phyloP scores from a whole-genome alignment of 1,140 invertebrate species.

The Trinorchestia longiramus region DNA sequence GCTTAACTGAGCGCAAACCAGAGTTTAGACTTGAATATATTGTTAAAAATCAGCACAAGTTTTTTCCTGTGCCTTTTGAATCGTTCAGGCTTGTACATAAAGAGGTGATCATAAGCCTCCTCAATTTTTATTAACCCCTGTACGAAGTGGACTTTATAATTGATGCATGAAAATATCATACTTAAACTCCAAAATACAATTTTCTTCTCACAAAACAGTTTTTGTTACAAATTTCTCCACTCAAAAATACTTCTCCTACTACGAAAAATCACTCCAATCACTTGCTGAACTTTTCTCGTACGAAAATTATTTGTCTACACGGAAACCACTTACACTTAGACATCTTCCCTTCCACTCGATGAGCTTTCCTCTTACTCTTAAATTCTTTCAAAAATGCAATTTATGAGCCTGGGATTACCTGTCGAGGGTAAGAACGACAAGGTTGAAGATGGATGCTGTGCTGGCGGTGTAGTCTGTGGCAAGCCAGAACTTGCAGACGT shows the following conservation, averaged over 20 bases:
- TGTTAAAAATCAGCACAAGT: too few relatives aligned
- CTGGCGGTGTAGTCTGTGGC: conserved; percentile 77
- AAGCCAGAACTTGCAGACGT: conserved; percentile 74
- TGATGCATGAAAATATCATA: too few relatives aligned
- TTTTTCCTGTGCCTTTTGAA: too few relatives aligned
- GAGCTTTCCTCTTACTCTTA: background rate
- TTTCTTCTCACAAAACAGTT: background rate
- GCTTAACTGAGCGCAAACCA: too few relatives aligned
- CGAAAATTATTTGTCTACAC: background rate
- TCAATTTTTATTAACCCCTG: too few relatives aligned
- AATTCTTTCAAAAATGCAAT: background rate
- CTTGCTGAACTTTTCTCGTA: background rate
- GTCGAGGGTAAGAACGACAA: conserved; percentile 73
- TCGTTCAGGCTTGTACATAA: too few relatives aligned
- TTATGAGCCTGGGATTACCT: conserved; percentile 61
- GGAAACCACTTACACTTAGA: background rate
- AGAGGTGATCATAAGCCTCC: too few relatives aligned
- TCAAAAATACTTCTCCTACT: background rate
- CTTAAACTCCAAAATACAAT: background rate
- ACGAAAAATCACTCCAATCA: too few relatives aligned
- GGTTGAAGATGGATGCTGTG: conserved; percentile 77
- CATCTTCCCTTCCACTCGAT: background rate
- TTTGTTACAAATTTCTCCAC: background rate
- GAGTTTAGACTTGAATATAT: too few relatives aligned
- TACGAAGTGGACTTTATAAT: too few relatives aligned